Evolutionary conservation across 2,113 vertebrate species (phyloP), one percentile per base, ranked within the genome.

Genomic region (Dasyornis broadbenti): DNA sequence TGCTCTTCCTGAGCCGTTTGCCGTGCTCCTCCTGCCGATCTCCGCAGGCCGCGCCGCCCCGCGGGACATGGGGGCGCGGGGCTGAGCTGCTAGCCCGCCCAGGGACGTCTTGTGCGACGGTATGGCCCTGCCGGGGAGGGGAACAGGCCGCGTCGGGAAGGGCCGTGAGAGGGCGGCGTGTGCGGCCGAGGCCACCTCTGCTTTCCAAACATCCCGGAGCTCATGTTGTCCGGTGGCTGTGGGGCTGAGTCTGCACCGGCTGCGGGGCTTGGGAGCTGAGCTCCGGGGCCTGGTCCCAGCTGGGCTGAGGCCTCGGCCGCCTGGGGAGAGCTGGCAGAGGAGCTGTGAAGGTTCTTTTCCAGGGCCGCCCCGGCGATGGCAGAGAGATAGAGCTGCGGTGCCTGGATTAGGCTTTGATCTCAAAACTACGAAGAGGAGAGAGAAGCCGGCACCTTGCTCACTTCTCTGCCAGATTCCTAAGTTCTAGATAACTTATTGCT

Each of bases 1-100:
- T 3, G 49, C 11, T 42, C 21, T 8, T 71, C 14, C 33, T 27
- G 27, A 15, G 11, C 7, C 22, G 5, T 6, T 6, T 35, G 4
- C 33, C 5, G 33, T 2, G 6, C 27, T 31, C 1, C 3, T 26
- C 3, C 17, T 5, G 39, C 6, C 0, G 15, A 16, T 33, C 8
- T 53, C 14, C 9, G 23, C 22, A 30, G 73, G 70, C 56, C 31
- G 13, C 5, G 26, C 39, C 18, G 21, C 20, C 30, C 42, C n/a
- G 17, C 31, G 42, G 83, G 84, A 28, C 8, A 96, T 95, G 94
- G 72, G 30, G 89, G 44, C 71, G 11, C 79, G 53, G 59, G 76
- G 89, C 76, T 85, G 89, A 92, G 86, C 50, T 33, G 10, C 30
- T 31, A 5, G n/a, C 26, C 60, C 42, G 17, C 28, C 26, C 18